phyloP scores from a whole-genome alignment of 2,797 vertebrate species.

The Lutra lutra region DNA sequence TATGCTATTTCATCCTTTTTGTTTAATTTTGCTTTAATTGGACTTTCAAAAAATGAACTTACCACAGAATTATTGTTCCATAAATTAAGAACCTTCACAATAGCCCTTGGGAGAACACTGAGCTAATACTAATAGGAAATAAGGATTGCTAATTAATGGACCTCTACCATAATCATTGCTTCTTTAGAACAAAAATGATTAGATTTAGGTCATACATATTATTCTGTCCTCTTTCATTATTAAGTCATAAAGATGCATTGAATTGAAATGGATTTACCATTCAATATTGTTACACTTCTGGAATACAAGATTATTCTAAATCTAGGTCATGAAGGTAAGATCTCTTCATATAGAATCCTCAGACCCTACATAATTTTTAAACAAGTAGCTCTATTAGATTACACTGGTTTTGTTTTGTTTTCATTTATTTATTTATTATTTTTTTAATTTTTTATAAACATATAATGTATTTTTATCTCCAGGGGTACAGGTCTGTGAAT shows the following conservation, averaged over 20 bases:
- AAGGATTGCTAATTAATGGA: conserved; percentile 67
- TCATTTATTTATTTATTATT: too few relatives aligned
- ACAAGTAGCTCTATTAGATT: not conserved
- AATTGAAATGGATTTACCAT: conserved; percentile 41
- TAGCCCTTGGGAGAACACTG: conserved; percentile 48
- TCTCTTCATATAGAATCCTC: not conserved
- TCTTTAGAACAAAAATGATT: conserved; percentile 67
- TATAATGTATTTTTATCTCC: too few relatives aligned
- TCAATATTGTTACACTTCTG: conserved; percentile 18
- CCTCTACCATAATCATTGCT: conserved; percentile 42
- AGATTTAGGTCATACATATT: conserved; percentile 63
- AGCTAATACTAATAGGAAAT: conserved; percentile 60
- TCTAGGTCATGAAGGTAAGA: not conserved
- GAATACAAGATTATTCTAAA: conserved; percentile 20
- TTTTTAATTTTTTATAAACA: too few relatives aligned
- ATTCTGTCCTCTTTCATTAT: conserved; percentile 48
- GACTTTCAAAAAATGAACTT: conserved; percentile 64
- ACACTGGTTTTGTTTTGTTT: not conserved
- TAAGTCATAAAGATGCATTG: conserved; percentile 45
- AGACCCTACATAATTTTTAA: not conserved
- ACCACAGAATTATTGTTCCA: conserved; percentile 64
- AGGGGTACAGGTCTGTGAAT: too few relatives aligned
- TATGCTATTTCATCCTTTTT: conserved; percentile 58
- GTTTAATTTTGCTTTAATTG: conserved; percentile 72
- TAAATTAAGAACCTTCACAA: conserved; percentile 61